Conservation (phyloP, 1,140 invertebrate genomes). For the Magallana angulata region DNA sequence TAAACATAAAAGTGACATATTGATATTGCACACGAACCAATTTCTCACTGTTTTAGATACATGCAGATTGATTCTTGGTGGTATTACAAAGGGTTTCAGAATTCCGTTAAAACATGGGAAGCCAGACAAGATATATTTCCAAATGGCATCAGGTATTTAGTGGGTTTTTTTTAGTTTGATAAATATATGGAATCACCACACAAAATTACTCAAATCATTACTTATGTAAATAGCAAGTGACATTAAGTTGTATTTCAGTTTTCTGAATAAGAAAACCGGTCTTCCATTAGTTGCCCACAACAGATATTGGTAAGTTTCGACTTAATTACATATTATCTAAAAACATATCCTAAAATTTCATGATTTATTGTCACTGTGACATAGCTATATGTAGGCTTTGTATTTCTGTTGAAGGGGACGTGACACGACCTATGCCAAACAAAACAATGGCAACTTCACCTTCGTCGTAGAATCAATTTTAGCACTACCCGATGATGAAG, state of each 20-base stretch:
- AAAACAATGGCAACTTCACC: constrained; percentile 66
- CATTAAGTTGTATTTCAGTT: constrained; percentile 38
- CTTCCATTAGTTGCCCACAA: constrained; percentile 64
- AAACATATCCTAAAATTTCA: neutral
- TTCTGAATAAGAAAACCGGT: constrained; percentile 56
- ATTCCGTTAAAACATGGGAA: constrained; percentile 54
- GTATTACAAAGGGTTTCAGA: constrained; percentile 57
- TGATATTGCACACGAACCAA: too few species aligned
- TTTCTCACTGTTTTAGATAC: constrained; percentile 47
- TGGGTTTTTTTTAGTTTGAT: neutral
- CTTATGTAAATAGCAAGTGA: too few species aligned
- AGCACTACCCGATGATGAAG: constrained; percentile 60
- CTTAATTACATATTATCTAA: neutral
- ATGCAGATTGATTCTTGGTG: constrained; percentile 64
- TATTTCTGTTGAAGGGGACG: constrained; percentile 54
- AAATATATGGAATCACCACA: neutral
- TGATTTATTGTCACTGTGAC: neutral
- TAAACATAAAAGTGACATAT: too few species aligned
- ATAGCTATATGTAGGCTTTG: neutral
- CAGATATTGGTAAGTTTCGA: constrained; percentile 63
- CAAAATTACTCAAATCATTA: too few species aligned
- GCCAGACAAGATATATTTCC: constrained; percentile 56
- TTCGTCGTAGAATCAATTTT: constrained; percentile 57
- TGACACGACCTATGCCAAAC: constrained; percentile 68
- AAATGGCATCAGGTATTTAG: constrained; percentile 53